Conservation (phyloP, 2,797 vertebrate genomes). For the Orientallactaga sibirica region DNA sequence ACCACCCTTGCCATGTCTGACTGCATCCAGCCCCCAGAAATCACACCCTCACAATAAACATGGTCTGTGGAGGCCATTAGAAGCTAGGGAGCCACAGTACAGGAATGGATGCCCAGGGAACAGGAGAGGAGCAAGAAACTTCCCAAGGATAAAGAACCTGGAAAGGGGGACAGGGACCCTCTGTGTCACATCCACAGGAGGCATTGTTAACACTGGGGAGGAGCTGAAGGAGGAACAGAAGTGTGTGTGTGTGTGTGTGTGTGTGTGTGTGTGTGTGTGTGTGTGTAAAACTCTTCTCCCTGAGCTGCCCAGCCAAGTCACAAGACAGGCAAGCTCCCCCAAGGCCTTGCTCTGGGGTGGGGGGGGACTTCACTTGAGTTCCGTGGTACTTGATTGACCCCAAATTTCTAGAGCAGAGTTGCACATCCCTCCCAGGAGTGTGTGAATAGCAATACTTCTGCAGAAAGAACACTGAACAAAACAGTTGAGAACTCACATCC, state of each 20-base stretch:
- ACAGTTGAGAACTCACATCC: neutral
- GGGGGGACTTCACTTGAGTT: too few species aligned
- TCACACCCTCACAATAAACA: neutral
- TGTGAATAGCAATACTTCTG: neutral
- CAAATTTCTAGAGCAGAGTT: neutral
- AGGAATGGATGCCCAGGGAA: neutral
- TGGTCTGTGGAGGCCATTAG: neutral
- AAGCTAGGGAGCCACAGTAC: fast-evolving
- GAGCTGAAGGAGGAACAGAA: neutral
- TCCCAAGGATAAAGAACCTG: neutral
- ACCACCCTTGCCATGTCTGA: neutral
- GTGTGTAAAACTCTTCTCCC: neutral
- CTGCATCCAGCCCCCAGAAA: neutral
- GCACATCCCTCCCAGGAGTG: neutral
- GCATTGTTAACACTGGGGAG: neutral
- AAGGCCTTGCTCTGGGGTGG: fast-evolving
- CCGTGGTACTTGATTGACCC: neutral
- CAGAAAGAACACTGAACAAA: constrained; percentile 37
- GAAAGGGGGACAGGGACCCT: neutral
- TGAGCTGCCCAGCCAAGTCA: neutral
- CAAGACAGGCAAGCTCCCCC: neutral
- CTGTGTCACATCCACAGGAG: neutral
- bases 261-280: too few species aligned
- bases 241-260: too few species aligned
- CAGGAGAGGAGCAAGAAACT: neutral